phyloP scores from a whole-genome alignment of 2,888 invertebrate species.

The Rhagonycha fulva region DNA sequence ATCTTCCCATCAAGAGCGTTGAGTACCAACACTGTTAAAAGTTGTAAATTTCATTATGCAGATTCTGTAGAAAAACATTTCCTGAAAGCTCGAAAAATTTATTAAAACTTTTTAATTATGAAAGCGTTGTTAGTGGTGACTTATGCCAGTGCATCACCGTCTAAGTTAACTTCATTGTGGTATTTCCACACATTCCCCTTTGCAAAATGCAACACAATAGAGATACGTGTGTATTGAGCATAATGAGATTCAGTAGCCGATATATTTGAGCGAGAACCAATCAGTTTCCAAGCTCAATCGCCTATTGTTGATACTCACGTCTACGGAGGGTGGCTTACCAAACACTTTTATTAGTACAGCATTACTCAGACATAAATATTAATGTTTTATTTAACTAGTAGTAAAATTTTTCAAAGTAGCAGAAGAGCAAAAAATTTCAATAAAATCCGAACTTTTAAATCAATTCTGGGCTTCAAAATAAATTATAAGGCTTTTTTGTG shows the following conservation, averaged over 20 bases:
- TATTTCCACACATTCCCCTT: conserved; percentile 40
- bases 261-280: conserved; percentile 44
- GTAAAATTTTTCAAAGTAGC: background rate
- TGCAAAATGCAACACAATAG: conserved; percentile 44
- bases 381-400: background rate
- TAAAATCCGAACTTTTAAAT: background rate
- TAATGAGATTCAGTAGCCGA: conserved; percentile 52
- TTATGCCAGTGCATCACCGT: conserved; percentile 15
- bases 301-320: conserved; percentile 43
- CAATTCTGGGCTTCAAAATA: conserved; percentile 12
- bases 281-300: conserved; percentile 47
- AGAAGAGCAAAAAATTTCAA: background rate
- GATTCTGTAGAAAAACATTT: too few relatives aligned
- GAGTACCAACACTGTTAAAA: background rate
- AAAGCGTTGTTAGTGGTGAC: background rate
- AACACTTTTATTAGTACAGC: conserved; percentile 32
- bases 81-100: too few relatives aligned
- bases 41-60: background rate
- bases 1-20: background rate
- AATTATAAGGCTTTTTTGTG: conserved; percentile 36
- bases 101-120: background rate
- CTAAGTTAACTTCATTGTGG: conserved; percentile 22
- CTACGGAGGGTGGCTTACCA: conserved; percentile 33
- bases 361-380: conserved; percentile 12
- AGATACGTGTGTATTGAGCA: conserved; percentile 48